Percentiles rank a stretch among this genome's conserved stretches.
Conservation (phyloP, 2,797 vertebrate species). For the Nannoperca obscura region DNA sequence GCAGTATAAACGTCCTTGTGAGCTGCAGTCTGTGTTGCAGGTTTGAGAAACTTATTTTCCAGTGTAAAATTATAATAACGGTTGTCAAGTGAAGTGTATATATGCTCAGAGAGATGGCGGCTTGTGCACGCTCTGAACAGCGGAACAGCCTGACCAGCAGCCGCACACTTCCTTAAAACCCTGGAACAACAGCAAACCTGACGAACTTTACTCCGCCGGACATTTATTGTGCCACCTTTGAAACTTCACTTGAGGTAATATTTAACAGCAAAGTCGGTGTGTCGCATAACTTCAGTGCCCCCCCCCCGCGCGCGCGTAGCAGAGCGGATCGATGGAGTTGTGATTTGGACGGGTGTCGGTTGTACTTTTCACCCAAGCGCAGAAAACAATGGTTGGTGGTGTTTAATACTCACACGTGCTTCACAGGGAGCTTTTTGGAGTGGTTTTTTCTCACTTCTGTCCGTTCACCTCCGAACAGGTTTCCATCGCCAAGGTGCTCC, state of each 20-base stretch:
- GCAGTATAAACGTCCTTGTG: neutral
- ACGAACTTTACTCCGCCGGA: conserved; percentile 79
- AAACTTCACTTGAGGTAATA: conserved; percentile 77
- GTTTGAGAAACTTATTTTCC: neutral
- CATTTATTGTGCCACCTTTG: conserved; percentile 79
- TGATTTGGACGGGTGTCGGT: conserved; percentile 24
- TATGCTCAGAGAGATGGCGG: too few species aligned
- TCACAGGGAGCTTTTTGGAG: neutral
- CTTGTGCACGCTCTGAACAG: neutral
- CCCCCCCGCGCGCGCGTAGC: neutral
- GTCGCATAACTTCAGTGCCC: conserved; percentile 22
- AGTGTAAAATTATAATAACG: neutral
- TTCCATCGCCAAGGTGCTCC: conserved; percentile 74
- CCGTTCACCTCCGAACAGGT: conserved; percentile 53
- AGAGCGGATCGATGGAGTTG: conserved; percentile 13
- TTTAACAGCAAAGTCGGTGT: conserved; percentile 72
- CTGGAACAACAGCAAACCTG: conserved; percentile 11
- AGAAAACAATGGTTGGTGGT: conserved; percentile 65
- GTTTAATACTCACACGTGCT: conserved; percentile 4
- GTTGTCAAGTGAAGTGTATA: neutral
- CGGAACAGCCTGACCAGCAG: neutral
- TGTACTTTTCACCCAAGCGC: neutral
- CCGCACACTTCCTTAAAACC: conserved; percentile 54
- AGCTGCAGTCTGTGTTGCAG: neutral
- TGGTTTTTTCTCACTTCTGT: conserved; percentile 15